phyloP scores from a whole-genome alignment of 2,888 invertebrate species.

The Coremacera marginata region DNA sequence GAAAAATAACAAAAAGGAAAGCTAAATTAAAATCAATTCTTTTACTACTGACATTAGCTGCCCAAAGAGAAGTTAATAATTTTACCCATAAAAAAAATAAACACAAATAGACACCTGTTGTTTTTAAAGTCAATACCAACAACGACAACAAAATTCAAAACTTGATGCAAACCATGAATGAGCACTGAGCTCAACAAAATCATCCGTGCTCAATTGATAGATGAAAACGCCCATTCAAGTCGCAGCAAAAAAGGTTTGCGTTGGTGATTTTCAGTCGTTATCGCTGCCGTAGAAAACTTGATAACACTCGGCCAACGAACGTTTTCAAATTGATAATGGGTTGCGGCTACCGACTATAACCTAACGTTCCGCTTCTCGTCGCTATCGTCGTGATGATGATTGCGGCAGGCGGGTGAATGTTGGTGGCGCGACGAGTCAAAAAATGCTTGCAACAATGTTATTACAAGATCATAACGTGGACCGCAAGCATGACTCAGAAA shows the following conservation, averaged over 20 bases:
- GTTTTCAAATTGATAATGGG: slow-evolving; percentile 51
- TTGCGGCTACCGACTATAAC: slow-evolving; percentile 5
- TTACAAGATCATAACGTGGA: neutral
- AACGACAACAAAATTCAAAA: neutral
- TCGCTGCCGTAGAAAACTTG: slow-evolving; percentile 26
- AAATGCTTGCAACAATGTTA: neutral
- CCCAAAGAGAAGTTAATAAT: neutral
- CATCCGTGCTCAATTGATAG: slow-evolving; percentile 53
- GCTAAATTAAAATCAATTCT: neutral
- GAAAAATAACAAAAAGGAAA: neutral
- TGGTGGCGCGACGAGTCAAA: neutral
- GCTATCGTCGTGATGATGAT: too few species aligned
- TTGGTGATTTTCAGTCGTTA: neutral
- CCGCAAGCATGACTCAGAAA: neutral
- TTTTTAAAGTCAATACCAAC: slow-evolving; percentile 2
- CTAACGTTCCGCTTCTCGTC: neutral
- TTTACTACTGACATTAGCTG: neutral
- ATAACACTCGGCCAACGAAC: slow-evolving; percentile 24
- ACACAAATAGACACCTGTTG: slow-evolving; percentile 27
- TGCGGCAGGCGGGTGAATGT: too few species aligned
- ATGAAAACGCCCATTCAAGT: slow-evolving; percentile 57
- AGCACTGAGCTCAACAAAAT: neutral
- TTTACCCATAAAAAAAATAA: neutral
- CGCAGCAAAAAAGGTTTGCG: neutral
- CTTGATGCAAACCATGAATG: neutral